Evolutionary conservation across 2,888 invertebrate genomes (phyloP), one percentile per base, ranked within the genome.

Genomic region (Cremastinae sp.): DNA sequence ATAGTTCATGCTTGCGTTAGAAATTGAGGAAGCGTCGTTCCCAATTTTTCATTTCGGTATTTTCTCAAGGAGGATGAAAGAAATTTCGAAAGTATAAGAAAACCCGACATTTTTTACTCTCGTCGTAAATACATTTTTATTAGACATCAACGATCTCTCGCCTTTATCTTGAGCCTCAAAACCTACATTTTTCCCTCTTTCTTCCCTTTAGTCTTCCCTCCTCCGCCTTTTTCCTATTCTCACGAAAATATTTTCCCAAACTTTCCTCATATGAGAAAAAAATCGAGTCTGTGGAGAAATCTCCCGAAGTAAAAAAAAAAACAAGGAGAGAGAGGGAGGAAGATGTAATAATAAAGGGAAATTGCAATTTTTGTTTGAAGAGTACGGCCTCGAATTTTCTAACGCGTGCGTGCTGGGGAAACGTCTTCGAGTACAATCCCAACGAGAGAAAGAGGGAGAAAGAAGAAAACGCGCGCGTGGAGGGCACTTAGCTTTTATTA

Each of bases 401-500:
- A 20, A 20, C 16, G 35, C 37, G 41, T 53, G 43, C 16, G 41
- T 49, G 66, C 47, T 41, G 64, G 5, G 51, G 39, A 37, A 64
- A 64, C 41, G 65, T 47, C 28, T 14, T 59, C 41, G 59, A 51
- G 41, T 18, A 28, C 39, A 16, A 51, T n/a, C 41, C 59, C 7
- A 51, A 20, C n/a, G 22, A 5, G 22, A 51, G 49, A 28, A 4
- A 20, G 45, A 53, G 56, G 64, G 53, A 61, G 9, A 47, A 28
- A 47, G 37, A 43, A 45, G 61, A 55, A 14, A 47, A 53, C 43
- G 56, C 56, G 75, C 72, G 76, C 68, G 77, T 71, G 66, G 77
- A 71, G 74, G 74, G 77, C 74, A 74, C 77, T 74, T 71, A 47
- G 74, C 68, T 74, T 75, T 75, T 78, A 78, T 78, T 75, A 78